phyloP scores from a whole-genome alignment of 2,113 vertebrate species.

The Odocoileus virginianus region DNA sequence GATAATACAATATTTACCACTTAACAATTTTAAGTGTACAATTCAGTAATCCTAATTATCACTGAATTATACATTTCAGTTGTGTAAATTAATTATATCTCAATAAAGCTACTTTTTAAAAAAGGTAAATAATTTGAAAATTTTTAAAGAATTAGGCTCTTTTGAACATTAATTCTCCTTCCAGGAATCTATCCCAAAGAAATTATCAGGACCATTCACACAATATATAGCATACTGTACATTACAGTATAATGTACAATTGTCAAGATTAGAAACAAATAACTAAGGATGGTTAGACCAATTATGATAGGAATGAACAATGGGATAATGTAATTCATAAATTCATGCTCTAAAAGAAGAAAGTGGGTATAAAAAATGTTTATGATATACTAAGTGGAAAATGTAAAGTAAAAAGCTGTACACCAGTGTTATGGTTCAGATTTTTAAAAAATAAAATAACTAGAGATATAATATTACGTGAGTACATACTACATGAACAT shows the following conservation, averaged over 20 bases:
- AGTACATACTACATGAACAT: not conserved
- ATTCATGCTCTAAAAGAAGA: not conserved
- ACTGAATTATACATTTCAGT: not conserved
- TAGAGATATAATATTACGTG: not conserved
- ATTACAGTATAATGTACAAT: not conserved
- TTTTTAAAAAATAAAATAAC: not conserved
- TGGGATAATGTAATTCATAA: not conserved
- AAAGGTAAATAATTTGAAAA: not conserved
- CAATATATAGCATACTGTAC: not conserved
- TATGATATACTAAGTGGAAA: not conserved
- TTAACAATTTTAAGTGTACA: not conserved
- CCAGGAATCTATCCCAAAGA: not conserved
- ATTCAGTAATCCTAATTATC: not conserved
- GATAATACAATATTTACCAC: not conserved
- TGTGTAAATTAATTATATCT: not conserved
- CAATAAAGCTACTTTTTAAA: not conserved
- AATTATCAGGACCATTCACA: not conserved
- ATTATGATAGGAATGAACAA: not conserved
- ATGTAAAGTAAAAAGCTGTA: not conserved
- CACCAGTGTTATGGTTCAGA: not conserved
- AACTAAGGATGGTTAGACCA: not conserved
- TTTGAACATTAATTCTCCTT: not conserved
- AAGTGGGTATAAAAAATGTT: not conserved
- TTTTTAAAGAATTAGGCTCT: not conserved
- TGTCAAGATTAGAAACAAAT: not conserved